Evolutionary conservation across 2,113 vertebrate genomes (phyloP).

Genomic region (Hiodon alosoides): DNA sequence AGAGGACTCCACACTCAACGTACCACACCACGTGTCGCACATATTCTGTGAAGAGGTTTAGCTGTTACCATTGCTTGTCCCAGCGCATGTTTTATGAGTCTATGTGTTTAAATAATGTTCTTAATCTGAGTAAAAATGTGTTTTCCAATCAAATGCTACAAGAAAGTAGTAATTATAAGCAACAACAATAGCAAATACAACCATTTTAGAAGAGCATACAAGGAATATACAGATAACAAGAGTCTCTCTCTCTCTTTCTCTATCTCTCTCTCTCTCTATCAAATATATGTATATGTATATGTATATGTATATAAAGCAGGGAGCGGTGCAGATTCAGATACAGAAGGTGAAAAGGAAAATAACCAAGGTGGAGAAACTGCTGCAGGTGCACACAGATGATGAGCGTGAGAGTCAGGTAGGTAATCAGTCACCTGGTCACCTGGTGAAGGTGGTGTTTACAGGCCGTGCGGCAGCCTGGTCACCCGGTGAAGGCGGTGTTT

Average conservation of each 20-base stretch:
- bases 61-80: no score
- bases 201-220: no score
- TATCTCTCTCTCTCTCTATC: neutral
- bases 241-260: neutral
- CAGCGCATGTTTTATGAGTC: no score
- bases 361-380: slow-evolving; percentile 45
- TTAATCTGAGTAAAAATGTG: no score
- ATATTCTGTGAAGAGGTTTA: no score
- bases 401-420: slow-evolving; percentile 54
- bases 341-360: slow-evolving; percentile 45
- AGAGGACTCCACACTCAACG: neutral
- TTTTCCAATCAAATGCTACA: neutral
- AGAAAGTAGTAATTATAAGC: neutral
- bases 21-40: no score
- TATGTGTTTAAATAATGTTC: no score
- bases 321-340: slow-evolving; percentile 46
- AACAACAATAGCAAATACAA: neutral
- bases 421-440: neutral
- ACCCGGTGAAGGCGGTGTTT: neutral
- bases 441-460: neutral
- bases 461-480: no score
- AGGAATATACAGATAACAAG: no score
- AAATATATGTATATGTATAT: no score
- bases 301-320: slow-evolving; percentile 33
- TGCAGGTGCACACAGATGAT: slow-evolving; percentile 55